A percentile compares a stretch with the other conserved stretches of the same genome.
Evolutionary conservation across 1,140 invertebrate genomes (phyloP).

Genomic region (Cotesia vestalis): DNA sequence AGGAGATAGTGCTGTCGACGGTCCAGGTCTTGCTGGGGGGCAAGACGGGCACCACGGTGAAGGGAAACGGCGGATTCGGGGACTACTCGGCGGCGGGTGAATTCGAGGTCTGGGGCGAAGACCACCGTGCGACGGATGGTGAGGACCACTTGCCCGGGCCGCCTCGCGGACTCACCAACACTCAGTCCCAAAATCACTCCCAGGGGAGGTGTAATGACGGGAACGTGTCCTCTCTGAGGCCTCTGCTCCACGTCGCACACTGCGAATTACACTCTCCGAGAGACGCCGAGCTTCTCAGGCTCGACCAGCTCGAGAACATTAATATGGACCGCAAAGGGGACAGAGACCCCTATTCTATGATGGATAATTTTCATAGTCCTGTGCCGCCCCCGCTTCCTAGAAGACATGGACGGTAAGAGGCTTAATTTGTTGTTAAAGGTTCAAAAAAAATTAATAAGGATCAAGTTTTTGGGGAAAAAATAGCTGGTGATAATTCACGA

Average conservation of each 20-base stretch:
- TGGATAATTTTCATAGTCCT: slow-evolving; percentile 64
- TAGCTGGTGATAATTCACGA: too few species aligned
- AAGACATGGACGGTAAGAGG: slow-evolving; percentile 61
- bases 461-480: too few species aligned
- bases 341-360: slow-evolving; percentile 59
- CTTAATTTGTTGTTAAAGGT: too few species aligned
- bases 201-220: slow-evolving; percentile 61
- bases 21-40: slow-evolving; percentile 31
- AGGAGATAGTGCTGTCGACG: slow-evolving; percentile 37
- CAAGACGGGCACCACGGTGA: slow-evolving; percentile 60
- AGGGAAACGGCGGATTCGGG: slow-evolving; percentile 63
- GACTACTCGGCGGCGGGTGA: slow-evolving; percentile 65
- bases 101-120: slow-evolving; percentile 65
- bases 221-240: slow-evolving; percentile 56
- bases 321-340: slow-evolving; percentile 53
- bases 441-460: too few species aligned
- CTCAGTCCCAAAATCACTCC: slow-evolving; percentile 43
- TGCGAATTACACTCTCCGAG: slow-evolving; percentile 64
- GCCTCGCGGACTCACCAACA: slow-evolving; percentile 43
- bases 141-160: slow-evolving; percentile 50
- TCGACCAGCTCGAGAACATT: slow-evolving; percentile 60
- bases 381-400: slow-evolving; percentile 61
- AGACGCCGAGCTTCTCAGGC: slow-evolving; percentile 60
- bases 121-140: slow-evolving; percentile 59
- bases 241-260: slow-evolving; percentile 62